Evolutionary conservation across 2,888 invertebrate genomes (phyloP), one percentile per base, ranked within the genome.

Genomic region (Drosophila cyrtoloma): DNA sequence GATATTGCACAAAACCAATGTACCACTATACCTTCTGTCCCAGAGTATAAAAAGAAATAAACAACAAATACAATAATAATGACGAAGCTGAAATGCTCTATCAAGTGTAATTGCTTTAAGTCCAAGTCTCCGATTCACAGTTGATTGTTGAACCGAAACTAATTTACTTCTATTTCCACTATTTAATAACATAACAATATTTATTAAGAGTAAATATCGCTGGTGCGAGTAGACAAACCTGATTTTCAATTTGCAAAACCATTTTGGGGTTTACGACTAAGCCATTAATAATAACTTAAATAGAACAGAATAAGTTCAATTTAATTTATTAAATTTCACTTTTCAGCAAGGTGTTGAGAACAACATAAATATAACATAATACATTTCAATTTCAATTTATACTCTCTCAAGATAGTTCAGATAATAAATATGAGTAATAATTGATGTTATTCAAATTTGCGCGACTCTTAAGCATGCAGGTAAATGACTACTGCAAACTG

Each of bases 21-120:
- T 7, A 7, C 42, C n/a, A 42, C 5, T 10, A n/a, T 42, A n/a
- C 2, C 12, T 1, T 42, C 12, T 10, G 12, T 22, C 5, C 0
- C 44, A 44, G 44, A 22, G 22, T 0, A 44, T 22, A 9, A 26
- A 9, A 47, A 47, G 4, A 16, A 16, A 7, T 0, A 26, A 16
- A 16, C 26, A 16, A 7, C 26, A 16, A 26, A 16, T 5, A 47
- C n/a, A 47, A 16, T 26, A 47, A 26, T 47, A 30, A 72, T 66
- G 64, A 66, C 70, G 62, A 82, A 79, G 50, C 22, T 12, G 1
- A 35, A 73, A 74, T 83, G 44, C 79, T 58, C 68, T 69, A 67
- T 7, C 4, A 47, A 47, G 26, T 26, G 47, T 16, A 47, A 26
- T 26, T 47, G 16, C 37, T 12, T 12, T 16, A 33, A n/a, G 1